Percentiles rank a stretch among this genome's conserved stretches.
Evolutionary conservation across 2,888 invertebrate species (phyloP).

Genomic region (Thalpophila matura): DNA sequence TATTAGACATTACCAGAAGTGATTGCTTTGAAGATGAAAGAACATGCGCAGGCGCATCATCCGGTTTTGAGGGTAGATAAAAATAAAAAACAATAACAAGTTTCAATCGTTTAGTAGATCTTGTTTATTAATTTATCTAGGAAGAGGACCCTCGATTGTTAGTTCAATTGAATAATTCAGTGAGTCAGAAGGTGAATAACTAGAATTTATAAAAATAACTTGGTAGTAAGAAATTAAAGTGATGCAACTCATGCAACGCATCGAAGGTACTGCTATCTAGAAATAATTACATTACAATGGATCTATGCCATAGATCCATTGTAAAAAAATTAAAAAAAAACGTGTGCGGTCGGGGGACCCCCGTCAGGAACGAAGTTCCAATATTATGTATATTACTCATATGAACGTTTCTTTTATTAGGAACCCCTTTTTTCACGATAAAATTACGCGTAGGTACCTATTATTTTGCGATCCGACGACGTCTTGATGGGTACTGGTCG

Average conservation of each 20-base stretch:
- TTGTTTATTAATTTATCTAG: constrained; percentile 27
- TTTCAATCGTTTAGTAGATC: constrained; percentile 10
- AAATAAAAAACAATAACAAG: constrained; percentile 2
- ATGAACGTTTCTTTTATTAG: too few relatives aligned
- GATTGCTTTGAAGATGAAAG: background rate
- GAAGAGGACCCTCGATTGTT: constrained; percentile 2
- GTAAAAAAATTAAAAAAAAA: background rate
- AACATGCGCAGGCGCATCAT: background rate
- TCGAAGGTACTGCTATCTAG: too few relatives aligned
- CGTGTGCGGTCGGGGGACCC: too few relatives aligned
- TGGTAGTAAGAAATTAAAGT: constrained; percentile 21
- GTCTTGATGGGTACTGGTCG: too few relatives aligned
- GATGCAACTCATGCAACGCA: constrained; percentile 19
- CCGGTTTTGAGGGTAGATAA: background rate
- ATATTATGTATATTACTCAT: too few relatives aligned
- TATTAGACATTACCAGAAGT: background rate
- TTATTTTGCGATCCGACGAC: too few relatives aligned
- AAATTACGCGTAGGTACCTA: too few relatives aligned
- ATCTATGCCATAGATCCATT: background rate
- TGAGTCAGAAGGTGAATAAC: constrained; percentile 26
- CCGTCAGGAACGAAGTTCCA: too few relatives aligned
- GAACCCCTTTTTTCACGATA: too few relatives aligned
- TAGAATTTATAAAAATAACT: constrained; percentile 21
- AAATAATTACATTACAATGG: background rate
- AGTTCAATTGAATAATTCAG: constrained; percentile 42